Evolutionary conservation across 2,797 vertebrate genomes (phyloP).

Genomic region (Propithecus perrieri): DNA sequence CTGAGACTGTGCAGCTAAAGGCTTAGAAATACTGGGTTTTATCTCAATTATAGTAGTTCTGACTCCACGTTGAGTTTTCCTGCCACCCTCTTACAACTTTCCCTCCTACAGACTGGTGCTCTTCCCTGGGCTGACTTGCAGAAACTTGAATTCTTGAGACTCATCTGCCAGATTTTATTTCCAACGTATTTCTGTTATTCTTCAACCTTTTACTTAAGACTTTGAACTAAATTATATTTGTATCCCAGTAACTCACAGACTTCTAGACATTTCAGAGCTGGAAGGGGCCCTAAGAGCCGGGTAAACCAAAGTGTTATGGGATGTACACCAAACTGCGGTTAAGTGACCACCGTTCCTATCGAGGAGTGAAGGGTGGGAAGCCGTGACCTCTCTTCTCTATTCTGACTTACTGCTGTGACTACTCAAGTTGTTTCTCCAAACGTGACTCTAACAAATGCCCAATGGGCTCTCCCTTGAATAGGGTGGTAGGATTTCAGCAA

Average conservation of each 20-base stretch:
- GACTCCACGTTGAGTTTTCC: neutral
- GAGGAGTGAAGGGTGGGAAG: neutral
- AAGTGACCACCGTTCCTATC: neutral
- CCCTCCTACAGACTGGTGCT: neutral
- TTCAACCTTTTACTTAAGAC: neutral
- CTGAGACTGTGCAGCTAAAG: neutral
- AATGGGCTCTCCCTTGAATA: neutral
- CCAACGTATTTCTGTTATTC: neutral
- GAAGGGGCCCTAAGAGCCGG: neutral
- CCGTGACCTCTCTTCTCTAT: neutral
- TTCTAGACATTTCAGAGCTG: neutral
- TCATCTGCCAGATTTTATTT: conserved; percentile 43
- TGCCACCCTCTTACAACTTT: neutral
- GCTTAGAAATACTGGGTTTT: neutral
- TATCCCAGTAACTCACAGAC: neutral
- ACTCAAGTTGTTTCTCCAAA: neutral
- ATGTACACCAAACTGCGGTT: neutral
- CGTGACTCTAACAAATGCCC: neutral
- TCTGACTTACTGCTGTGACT: neutral
- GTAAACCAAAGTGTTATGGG: neutral
- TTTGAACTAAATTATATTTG: conserved; percentile 25
- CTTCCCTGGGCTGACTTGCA: neutral
- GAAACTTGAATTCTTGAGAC: neutral
- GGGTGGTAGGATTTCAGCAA: neutral
- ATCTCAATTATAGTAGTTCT: neutral